A percentile compares a stretch with the other conserved stretches of the same genome.
These are phyloP conservation scores for Zootermopsis nevadensis DNA, from an alignment of 2,888 invertebrate species.

Conservation along the genomic window DNA sequence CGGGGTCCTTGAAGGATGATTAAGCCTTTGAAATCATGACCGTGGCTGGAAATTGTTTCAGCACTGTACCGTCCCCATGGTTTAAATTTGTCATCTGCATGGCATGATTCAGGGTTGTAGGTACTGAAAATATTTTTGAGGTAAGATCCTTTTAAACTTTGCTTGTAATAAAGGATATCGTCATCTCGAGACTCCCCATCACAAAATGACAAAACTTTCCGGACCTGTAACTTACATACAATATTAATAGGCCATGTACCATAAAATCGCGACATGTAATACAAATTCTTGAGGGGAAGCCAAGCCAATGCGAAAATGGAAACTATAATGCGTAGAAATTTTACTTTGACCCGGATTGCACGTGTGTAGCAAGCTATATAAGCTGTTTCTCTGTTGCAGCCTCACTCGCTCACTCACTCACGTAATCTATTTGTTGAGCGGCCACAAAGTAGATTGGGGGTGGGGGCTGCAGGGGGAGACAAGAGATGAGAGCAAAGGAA, in stretches of 20 bases:
- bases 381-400: constrained; percentile 15
- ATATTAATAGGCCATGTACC: neutral
- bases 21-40: too few species aligned
- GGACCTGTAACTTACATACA: neutral
- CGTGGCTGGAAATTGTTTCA: neutral
- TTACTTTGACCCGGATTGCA: constrained; percentile 58
- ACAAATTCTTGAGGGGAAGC: constrained; percentile 48
- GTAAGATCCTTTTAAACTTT: neutral
- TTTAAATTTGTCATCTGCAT: neutral
- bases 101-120: neutral
- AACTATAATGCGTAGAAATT: constrained; percentile 54
- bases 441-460: constrained; percentile 54
- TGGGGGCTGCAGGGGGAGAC: constrained; percentile 25
- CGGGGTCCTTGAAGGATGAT: constrained; percentile 2
- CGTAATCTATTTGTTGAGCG: constrained; percentile 55
- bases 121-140: too few species aligned
- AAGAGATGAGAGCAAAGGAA: constrained; percentile 44
- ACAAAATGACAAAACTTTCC: neutral
- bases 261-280: constrained; percentile 42
- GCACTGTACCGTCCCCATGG: neutral
- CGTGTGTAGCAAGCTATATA: constrained; percentile 47
- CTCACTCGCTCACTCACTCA: constrained; percentile 47
- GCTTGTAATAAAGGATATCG: neutral
- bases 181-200: neutral
- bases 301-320: constrained; percentile 47